Base-by-base conservation (phyloP, 2,888 invertebrate species). In the Drosophila ustulata region DNA sequence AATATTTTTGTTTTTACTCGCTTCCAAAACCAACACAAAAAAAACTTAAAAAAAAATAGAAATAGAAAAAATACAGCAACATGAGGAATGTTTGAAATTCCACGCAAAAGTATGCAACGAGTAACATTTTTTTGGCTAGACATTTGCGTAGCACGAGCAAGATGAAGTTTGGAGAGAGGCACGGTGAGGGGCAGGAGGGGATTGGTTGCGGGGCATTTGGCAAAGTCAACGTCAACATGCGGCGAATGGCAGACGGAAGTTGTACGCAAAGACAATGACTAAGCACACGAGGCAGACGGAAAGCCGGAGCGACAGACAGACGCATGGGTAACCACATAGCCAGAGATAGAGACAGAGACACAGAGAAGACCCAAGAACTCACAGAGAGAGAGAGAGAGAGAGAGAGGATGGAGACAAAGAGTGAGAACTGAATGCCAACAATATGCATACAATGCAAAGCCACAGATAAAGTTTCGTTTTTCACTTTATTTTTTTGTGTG, bases 201-300 rank as follows among this genome's bases (percentile, higher is more conserved):
- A 57, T 37, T 49, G 63, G 63, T 63, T 62, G 63, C 41, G 30
- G 64, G 57, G 77, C 66, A 76, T 80, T 80, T 80, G 80, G 58
- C 75, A 64, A 78, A 72, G 68, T 65, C 75, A 78, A 75, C 80
- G 86, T 80, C 75, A 85, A 85, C 72, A 75, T 75, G 79, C 75
- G 82, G 79, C 71, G 74, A 81, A 78, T 70, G 85, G 70, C 88
- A 84, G 71, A 71, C 77, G 82, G 86, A 79, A 83, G 80, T 79
- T 88, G 74, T 84, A 82, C 77, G 88, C 85, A 85, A 86, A 80
- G 80, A 88, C 88, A 83, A 88, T 79, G 86, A 83, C 82, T 77
- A 88, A 85, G 82, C 86, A 82, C 70, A 84, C 66, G 47, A 75
- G 66, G 39, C 63, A 52, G 71, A 71, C 61, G 56, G 51, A 56